A percentile compares a stretch with the other conserved stretches of the same genome.
Evolutionary conservation across 2,888 invertebrate species (phyloP).

Genomic region (Neria commutata): DNA sequence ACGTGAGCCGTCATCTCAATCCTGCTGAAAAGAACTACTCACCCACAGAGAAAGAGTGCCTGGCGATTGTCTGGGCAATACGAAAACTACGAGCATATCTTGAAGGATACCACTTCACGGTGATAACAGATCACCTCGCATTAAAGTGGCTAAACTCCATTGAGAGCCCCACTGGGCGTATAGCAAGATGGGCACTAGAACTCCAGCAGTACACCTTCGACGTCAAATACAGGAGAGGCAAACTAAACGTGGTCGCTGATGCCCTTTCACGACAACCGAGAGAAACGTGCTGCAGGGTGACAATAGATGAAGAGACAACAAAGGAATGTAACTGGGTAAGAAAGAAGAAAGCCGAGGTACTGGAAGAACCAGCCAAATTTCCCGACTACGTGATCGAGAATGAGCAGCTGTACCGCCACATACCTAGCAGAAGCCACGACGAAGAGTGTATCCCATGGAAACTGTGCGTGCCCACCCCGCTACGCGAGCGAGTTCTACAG

Average conservation of each 20-base stretch:
- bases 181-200: background rate
- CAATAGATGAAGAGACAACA: no score
- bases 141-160: background rate
- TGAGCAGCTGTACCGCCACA: background rate
- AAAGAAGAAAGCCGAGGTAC: background rate
- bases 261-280: background rate
- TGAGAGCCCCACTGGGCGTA: background rate
- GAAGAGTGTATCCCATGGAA: slow-evolving; percentile 9
- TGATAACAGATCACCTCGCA: background rate
- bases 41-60: no score
- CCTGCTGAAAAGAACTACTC: background rate
- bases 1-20: background rate
- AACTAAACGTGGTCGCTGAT: background rate
- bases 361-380: background rate
- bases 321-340: background rate
- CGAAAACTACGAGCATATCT: no score
- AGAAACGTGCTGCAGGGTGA: no score
- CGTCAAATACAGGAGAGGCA: background rate
- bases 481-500: background rate
- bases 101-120: background rate
- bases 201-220: background rate
- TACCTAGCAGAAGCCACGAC: background rate
- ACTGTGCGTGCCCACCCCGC: background rate
- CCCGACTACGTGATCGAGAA: no score
- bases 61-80: no score